These are phyloP conservation scores for Sabatieria punctata DNA, from an alignment of 2,888 invertebrate species.

Conservation along the genomic window DNA sequence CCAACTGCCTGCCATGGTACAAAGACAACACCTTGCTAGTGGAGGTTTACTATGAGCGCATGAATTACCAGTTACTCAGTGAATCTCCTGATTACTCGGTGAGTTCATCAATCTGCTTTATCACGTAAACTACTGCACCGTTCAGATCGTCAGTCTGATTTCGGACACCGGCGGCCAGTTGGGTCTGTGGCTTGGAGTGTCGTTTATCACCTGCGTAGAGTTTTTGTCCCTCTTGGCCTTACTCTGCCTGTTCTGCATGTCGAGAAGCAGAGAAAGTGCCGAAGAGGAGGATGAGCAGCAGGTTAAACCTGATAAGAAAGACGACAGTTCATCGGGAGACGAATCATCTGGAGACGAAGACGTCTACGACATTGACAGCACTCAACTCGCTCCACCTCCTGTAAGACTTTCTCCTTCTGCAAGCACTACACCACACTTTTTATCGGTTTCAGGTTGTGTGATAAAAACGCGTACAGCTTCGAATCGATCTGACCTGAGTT, in stretches of 20 bases:
- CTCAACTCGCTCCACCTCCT: no score
- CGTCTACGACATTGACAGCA: neutral
- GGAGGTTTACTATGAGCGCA: constrained; percentile 32
- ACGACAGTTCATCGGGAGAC: no score
- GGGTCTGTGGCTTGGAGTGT: constrained; percentile 33
- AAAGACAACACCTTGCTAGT: constrained; percentile 30
- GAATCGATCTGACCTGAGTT: no score
- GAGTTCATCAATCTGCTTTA: neutral
- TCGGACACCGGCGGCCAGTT: no score
- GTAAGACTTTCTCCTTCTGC: no score
- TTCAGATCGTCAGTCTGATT: constrained; percentile 31
- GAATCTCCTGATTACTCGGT: constrained; percentile 23
- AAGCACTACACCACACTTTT: no score
- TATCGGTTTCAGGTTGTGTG: no score
- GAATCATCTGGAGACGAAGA: neutral
- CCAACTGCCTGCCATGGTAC: constrained; percentile 15
- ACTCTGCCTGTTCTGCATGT: constrained; percentile 1
- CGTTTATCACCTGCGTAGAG: constrained; percentile 29
- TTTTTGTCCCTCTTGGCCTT: constrained; percentile 13
- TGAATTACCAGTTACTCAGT: constrained; percentile 28
- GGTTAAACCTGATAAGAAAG: neutral
- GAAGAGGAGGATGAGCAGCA: neutral
- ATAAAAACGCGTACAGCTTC: no score
- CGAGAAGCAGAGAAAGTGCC: no score
- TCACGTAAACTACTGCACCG: neutral